These are phyloP conservation scores for Shinisaurus crocodilurus DNA, from an alignment of 2,113 vertebrate genomes.

Conservation along the genomic window DNA sequence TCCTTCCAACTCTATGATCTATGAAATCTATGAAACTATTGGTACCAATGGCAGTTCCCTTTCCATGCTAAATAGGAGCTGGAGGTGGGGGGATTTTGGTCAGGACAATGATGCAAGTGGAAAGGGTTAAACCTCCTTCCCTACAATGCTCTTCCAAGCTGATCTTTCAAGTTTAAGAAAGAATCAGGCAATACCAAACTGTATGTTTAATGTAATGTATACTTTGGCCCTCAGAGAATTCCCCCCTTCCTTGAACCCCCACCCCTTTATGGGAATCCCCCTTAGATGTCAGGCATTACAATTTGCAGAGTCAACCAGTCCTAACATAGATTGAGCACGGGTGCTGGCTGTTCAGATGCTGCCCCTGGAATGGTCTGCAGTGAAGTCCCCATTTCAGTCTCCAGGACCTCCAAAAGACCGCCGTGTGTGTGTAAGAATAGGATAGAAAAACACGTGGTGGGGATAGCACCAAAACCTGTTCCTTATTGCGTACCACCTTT, in stretches of 20 bases:
- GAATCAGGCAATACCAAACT: background rate
- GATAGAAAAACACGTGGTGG: background rate
- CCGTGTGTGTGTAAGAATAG: background rate
- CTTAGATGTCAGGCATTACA: background rate
- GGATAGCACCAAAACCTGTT: background rate
- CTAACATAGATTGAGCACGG: background rate
- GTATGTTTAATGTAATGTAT: background rate
- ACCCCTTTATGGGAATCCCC: background rate
- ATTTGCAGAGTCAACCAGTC: background rate
- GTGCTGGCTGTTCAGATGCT: background rate
- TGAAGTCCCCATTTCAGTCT: background rate
- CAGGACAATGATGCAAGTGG: too few species aligned
- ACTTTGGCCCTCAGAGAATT: background rate
- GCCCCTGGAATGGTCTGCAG: background rate
- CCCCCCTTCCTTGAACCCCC: too few species aligned
- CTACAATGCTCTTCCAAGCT: background rate
- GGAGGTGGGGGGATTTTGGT: too few species aligned
- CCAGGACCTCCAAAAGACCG: background rate
- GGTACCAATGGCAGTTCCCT: too few species aligned
- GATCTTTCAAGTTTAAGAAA: background rate
- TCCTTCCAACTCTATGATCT: too few species aligned
- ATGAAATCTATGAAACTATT: too few species aligned
- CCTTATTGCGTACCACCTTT: slow-evolving; percentile 5
- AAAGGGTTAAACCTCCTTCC: too few species aligned
- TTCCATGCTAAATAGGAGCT: too few species aligned